Evolutionary conservation across 2,888 invertebrate species (phyloP).

Genomic region (Orgyia antiqua): DNA sequence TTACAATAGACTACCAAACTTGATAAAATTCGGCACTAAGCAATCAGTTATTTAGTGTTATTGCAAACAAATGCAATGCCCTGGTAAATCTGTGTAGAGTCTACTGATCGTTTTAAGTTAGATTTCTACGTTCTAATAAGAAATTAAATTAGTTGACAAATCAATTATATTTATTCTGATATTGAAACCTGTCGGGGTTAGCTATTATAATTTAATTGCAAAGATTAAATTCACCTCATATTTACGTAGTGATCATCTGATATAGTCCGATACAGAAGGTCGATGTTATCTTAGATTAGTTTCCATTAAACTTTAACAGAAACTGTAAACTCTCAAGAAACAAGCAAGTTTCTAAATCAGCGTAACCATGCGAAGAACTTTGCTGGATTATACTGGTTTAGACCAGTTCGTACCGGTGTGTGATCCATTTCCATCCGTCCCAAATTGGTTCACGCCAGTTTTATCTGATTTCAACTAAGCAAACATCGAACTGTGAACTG

Average conservation of each 20-base stretch:
- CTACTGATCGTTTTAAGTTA: no score
- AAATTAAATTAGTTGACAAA: no score
- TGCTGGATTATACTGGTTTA: slow-evolving; percentile 62
- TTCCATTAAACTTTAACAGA: slow-evolving; percentile 38
- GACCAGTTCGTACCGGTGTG: slow-evolving; percentile 48
- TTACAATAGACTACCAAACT: no score
- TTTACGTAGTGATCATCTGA: slow-evolving; percentile 9
- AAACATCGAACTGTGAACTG: slow-evolving; percentile 31
- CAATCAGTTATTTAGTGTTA: no score
- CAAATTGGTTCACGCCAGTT: slow-evolving; percentile 26
- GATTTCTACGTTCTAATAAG: no score
- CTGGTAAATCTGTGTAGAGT: no score
- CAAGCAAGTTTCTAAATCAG: slow-evolving; percentile 72
- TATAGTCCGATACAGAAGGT: slow-evolving; percentile 30
- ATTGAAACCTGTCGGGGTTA: no score
- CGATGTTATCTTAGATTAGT: slow-evolving; percentile 46
- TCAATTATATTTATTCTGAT: no score
- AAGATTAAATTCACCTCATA: not conserved
- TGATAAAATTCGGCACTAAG: no score
- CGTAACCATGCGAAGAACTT: slow-evolving; percentile 69
- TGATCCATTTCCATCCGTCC: slow-evolving; percentile 40
- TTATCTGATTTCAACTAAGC: slow-evolving; percentile 65
- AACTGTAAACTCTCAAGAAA: slow-evolving; percentile 46
- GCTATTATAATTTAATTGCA: no score
- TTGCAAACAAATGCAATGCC: no score